A percentile compares a stretch with the other conserved stretches of the same genome.
Evolutionary conservation across 2,797 vertebrate genomes (phyloP).

Genomic region (Spinus olivaceus): DNA sequence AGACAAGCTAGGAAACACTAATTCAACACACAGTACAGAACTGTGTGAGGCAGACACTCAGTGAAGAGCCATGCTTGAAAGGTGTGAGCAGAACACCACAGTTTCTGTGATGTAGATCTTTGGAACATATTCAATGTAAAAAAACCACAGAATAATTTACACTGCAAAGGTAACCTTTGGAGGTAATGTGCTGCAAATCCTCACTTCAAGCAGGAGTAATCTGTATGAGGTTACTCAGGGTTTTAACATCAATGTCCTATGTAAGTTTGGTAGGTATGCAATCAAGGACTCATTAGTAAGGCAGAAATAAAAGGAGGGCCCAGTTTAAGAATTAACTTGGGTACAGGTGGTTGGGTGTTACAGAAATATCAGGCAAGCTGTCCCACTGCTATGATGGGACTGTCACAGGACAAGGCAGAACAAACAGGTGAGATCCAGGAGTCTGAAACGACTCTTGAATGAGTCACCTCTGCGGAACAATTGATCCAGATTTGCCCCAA

Average conservation of each 20-base stretch:
- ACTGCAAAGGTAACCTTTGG: not conserved
- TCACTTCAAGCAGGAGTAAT: not conserved
- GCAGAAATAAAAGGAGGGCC: not conserved
- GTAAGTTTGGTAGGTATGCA: not conserved
- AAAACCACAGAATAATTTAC: not conserved
- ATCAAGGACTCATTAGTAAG: not conserved
- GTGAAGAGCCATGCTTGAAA: not conserved
- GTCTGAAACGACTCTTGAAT: not conserved
- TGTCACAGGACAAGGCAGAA: not conserved
- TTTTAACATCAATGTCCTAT: not conserved
- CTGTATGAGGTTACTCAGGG: not conserved
- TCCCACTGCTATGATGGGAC: not conserved
- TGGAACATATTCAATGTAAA: not conserved
- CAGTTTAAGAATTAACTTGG: not conserved
- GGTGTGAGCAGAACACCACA: not conserved
- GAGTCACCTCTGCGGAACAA: not conserved
- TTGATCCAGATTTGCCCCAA: not conserved
- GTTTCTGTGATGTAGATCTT: not conserved
- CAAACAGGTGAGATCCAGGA: not conserved
- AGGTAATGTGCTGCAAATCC: not conserved
- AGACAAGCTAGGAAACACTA: not conserved
- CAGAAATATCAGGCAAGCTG: not conserved
- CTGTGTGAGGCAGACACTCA: not conserved
- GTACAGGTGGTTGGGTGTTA: not conserved
- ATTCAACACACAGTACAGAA: not conserved